phyloP scores from a whole-genome alignment of 1,140 invertebrate species.

The Heterodera carotae region DNA sequence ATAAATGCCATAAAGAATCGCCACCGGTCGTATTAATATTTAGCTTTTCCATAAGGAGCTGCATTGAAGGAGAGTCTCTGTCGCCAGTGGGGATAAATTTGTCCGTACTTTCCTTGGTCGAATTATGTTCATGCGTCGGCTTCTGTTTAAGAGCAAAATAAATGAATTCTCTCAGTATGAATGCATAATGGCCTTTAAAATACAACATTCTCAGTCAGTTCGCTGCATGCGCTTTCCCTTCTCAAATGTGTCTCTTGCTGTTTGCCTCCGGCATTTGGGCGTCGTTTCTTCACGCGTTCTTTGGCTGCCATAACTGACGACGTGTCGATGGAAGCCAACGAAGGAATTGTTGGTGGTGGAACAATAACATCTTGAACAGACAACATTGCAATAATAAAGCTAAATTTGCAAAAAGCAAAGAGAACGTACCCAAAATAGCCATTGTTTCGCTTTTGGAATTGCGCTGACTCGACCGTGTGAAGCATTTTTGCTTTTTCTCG shows the following conservation, averaged over 20 bases:
- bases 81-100: too few relatives aligned
- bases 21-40: constrained; percentile 30
- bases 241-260: background rate
- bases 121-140: too few relatives aligned
- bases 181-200: too few relatives aligned
- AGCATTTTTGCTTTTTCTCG: background rate
- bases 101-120: too few relatives aligned
- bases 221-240: too few relatives aligned
- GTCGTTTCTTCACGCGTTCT: background rate
- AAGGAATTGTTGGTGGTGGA: background rate
- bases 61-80: background rate
- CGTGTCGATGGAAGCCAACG: background rate
- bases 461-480: background rate
- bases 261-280: background rate
- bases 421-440: background rate
- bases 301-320: background rate
- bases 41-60: background rate
- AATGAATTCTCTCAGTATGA: too few relatives aligned
- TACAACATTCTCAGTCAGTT: too few relatives aligned
- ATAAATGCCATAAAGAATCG: constrained; percentile 39
- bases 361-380: background rate
- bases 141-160: too few relatives aligned
- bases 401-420: background rate
- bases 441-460: constrained; percentile 5
- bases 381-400: background rate